A percentile compares a stretch with the other conserved stretches of the same genome.
Evolutionary conservation across 2,113 vertebrate genomes (phyloP).

Genomic region (Chascanopsetta lugubris): DNA sequence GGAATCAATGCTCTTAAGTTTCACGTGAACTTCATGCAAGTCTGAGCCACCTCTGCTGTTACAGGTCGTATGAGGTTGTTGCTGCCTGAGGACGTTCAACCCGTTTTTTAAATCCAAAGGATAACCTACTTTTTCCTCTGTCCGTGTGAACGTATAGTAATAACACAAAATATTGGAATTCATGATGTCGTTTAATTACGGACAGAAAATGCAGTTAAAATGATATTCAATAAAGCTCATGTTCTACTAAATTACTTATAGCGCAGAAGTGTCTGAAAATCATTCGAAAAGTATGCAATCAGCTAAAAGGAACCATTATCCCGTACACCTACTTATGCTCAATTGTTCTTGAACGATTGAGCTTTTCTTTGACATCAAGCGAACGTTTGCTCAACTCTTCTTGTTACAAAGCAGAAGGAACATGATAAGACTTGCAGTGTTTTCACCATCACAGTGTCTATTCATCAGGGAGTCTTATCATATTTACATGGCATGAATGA

Average conservation of each 20-base stretch:
- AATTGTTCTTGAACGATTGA: not conserved
- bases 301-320: slow-evolving; percentile 14
- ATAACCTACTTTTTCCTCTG: not conserved
- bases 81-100: not conserved
- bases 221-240: not conserved
- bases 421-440: slow-evolving; percentile 7
- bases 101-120: not conserved
- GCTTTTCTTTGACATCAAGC: not conserved
- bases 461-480: not conserved
- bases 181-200: not conserved
- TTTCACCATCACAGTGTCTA: not conserved
- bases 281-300: not conserved
- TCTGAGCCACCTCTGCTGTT: not conserved
- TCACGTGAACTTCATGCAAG: not conserved
- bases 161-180: not conserved
- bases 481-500: not conserved
- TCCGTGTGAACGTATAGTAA: not conserved
- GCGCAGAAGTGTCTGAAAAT: not conserved
- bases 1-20: not conserved
- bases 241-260: not conserved
- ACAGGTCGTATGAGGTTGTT: not conserved
- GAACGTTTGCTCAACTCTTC: slow-evolving; percentile 8
- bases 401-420: slow-evolving; percentile 24
- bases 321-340: not conserved
- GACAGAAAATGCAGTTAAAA: not conserved